Evolutionary conservation across 2,797 vertebrate species (phyloP), one percentile per base, ranked within the genome.

Genomic region (Sebastiscus tertius): DNA sequence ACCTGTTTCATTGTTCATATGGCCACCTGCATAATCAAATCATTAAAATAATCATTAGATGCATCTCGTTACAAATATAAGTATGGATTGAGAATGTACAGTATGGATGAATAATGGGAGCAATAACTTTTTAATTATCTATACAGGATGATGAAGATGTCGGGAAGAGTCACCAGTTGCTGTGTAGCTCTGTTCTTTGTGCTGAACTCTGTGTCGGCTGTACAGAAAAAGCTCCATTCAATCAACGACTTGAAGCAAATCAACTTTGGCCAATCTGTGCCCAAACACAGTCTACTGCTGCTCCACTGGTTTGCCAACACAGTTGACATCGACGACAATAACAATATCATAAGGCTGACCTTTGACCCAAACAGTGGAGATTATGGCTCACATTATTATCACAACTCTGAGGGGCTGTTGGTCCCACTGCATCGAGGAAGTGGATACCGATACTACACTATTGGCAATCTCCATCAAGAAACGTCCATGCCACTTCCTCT

Each of bases 291-390:
- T 70, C 85, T 93, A 10, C 4, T 93, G 59, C 78, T 93, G 74
- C 92, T 94, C 36, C 36, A 93, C 78, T 94, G 93, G 94, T 93
- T 94, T 74, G 87, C 91, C n/a, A 87, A 90, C 66, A 24, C 2
- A 2, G 24, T 93, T 8, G 6, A 87, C 1, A 80, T 92, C 0
- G 56, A 92, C 46, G 63, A 72, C 3, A 82, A 90, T 11, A 6
- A 39, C 13, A 14, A 83, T 10, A 3, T 58, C 4, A 72, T 93
- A 26, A 0, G 10, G 14, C 65, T 91, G 66, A 89, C 65, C 11
- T 94, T 94, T 69, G 61, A 93, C 33, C 89, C 91, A n/a, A 36
- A 82, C n/a, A 16, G 4, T 0, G 78, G 42, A 14, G 81, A 89
- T 34, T 94, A 89, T 9, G 89, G 91, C 16, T 78, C 91, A 16